Percentiles rank a stretch among this genome's conserved stretches.
phyloP scores from a whole-genome alignment of 92 coral and sea anemone species.

The Montipora capitata region DNA sequence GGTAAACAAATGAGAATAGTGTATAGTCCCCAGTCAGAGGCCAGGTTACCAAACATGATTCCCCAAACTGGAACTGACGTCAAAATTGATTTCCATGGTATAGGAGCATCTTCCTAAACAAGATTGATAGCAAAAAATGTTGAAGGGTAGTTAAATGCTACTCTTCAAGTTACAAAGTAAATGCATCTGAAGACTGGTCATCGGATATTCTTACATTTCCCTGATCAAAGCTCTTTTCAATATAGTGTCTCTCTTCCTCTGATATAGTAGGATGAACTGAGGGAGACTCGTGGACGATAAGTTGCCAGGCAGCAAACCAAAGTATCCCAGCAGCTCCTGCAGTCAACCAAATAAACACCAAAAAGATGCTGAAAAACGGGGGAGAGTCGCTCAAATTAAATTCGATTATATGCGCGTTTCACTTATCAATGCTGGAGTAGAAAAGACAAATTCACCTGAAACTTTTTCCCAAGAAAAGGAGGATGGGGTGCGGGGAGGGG shows the following conservation, averaged over 20 bases:
- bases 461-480: too few relatives aligned
- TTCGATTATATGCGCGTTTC: too few relatives aligned
- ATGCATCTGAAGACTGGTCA: neutral
- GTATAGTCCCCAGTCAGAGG: constrained; percentile 97
- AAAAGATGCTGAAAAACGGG: neutral
- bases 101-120: constrained; percentile 53
- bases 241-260: constrained; percentile 74
- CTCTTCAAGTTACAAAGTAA: neutral
- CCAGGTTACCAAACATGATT: constrained; percentile 88
- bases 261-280: constrained; percentile 92
- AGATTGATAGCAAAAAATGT: neutral
- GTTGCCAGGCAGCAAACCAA: constrained; percentile 97
- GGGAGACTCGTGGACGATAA: constrained; percentile 90
- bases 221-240: constrained; percentile 43
- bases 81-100: constrained; percentile 89
- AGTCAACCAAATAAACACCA: neutral
- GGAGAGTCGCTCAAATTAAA: too few relatives aligned
- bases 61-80: constrained; percentile 98
- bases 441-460: too few relatives aligned
- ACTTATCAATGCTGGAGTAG: too few relatives aligned
- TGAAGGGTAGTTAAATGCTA: too few relatives aligned
- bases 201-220: constrained; percentile 20
- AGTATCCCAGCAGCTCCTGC: constrained; percentile 93
- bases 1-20: constrained; percentile 90
- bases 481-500: neutral